phyloP scores from a whole-genome alignment of 2,888 invertebrate species.

The Apamea sordens region DNA sequence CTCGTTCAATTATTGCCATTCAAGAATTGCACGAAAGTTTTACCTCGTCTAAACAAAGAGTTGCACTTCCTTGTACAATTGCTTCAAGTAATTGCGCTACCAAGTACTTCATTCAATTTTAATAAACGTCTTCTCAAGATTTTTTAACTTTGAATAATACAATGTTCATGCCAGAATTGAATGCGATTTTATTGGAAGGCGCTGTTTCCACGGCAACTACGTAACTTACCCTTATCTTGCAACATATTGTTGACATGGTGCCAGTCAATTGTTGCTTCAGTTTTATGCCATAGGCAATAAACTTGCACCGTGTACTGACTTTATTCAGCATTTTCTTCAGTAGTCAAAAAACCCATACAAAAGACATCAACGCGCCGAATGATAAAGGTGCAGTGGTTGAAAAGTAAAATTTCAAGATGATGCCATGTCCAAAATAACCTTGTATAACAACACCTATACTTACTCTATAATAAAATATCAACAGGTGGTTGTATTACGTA shows the following conservation, averaged over 20 bases:
- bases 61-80: not conserved
- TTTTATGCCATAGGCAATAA: not conserved
- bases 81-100: not conserved
- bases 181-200: not conserved
- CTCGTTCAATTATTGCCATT: not conserved
- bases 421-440: constrained; percentile 45
- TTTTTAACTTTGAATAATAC: not conserved
- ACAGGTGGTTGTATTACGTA: constrained; percentile 70
- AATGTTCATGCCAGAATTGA: not conserved
- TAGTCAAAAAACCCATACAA: constrained; percentile 39
- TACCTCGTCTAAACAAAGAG: not conserved
- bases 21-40: not conserved
- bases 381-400: not conserved
- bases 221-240: not conserved
- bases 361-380: constrained; percentile 64
- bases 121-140: not conserved
- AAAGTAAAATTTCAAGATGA: not conserved
- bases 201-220: not conserved
- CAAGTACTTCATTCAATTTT: not conserved
- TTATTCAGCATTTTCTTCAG: not conserved
- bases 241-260: not conserved
- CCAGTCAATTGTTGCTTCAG: not conserved
- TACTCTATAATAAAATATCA: constrained; percentile 51
- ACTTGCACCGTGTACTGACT: not conserved
- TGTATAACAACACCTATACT: constrained; percentile 35